These are phyloP conservation scores for Caenorhabditis briggsae DNA, from an alignment of 1,140 invertebrate species.

Conservation along the genomic window DNA sequence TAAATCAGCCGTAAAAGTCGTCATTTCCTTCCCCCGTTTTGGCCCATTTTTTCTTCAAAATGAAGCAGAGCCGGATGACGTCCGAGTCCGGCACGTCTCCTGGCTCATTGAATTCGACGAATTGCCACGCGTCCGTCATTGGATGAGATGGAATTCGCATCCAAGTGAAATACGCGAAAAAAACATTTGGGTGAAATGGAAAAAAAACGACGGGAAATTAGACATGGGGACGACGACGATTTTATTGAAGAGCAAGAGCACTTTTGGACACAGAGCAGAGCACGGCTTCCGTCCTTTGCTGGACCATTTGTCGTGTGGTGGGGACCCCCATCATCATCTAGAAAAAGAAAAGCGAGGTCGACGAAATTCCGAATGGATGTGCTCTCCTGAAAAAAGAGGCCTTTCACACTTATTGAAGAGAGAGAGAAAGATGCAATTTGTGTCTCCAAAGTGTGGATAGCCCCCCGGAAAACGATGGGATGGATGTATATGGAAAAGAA, in stretches of 20 bases:
- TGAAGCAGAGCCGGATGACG: slow-evolving; percentile 25
- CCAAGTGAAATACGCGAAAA: too few relatives aligned
- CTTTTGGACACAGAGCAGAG: not conserved
- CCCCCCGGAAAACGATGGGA: not conserved
- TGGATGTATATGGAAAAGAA: slow-evolving; percentile 16
- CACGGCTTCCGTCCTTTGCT: not conserved
- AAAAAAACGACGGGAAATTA: slow-evolving; percentile 5
- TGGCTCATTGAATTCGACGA: not conserved
- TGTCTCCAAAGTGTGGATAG: slow-evolving; percentile 34
- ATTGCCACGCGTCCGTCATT: slow-evolving; percentile 11
- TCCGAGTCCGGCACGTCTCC: not conserved
- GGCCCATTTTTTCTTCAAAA: not conserved
- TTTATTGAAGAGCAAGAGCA: slow-evolving; percentile 21
- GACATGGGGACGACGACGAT: slow-evolving; percentile 13
- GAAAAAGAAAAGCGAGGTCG: not conserved
- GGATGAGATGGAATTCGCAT: too few relatives aligned
- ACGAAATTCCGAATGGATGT: not conserved
- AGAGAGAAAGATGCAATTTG: slow-evolving; percentile 42
- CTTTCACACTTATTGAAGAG: slow-evolving; percentile 30
- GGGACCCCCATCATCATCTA: not conserved
- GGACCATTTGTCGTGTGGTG: not conserved
- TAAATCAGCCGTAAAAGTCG: slow-evolving; percentile 53
- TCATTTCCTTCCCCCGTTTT: not conserved
- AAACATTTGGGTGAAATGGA: not conserved
- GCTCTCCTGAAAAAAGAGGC: not conserved